Evolutionary conservation across 2,888 invertebrate genomes (phyloP).

Genomic region (Pseudococcus viburni): DNA sequence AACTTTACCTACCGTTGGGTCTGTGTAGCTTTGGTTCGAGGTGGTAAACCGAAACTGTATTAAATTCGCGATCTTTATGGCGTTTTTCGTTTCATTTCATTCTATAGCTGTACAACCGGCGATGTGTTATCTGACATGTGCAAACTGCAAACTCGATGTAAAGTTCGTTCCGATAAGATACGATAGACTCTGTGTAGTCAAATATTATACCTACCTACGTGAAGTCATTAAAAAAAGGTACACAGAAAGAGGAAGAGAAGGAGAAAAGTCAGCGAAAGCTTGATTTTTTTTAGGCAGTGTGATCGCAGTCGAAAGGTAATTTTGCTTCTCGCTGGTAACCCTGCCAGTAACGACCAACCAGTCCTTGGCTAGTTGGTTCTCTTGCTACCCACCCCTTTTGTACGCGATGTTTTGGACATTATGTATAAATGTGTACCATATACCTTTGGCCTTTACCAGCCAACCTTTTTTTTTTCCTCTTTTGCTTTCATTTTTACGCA

Average conservation of each 20-base stretch:
- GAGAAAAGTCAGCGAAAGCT: too few relatives aligned
- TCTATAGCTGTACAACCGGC: neutral
- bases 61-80: neutral
- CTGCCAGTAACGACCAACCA: neutral
- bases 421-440: neutral
- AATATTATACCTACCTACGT: too few relatives aligned
- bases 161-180: constrained; percentile 8
- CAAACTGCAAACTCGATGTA: neutral
- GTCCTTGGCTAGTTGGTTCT: neutral
- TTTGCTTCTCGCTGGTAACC: neutral
- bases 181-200: neutral
- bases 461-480: neutral
- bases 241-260: neutral
- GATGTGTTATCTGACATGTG: neutral
- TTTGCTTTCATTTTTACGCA: neutral
- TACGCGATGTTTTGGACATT: neutral
- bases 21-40: neutral
- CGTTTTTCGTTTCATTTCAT: neutral
- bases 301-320: neutral
- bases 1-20: neutral
- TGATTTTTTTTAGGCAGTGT: neutral
- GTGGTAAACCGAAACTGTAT: neutral
- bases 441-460: constrained; percentile 7
- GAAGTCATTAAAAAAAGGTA: neutral
- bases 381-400: neutral